These are phyloP conservation scores for Linurgus olivaceus DNA, from an alignment of 2,797 vertebrate genomes.

Conservation along the genomic window DNA sequence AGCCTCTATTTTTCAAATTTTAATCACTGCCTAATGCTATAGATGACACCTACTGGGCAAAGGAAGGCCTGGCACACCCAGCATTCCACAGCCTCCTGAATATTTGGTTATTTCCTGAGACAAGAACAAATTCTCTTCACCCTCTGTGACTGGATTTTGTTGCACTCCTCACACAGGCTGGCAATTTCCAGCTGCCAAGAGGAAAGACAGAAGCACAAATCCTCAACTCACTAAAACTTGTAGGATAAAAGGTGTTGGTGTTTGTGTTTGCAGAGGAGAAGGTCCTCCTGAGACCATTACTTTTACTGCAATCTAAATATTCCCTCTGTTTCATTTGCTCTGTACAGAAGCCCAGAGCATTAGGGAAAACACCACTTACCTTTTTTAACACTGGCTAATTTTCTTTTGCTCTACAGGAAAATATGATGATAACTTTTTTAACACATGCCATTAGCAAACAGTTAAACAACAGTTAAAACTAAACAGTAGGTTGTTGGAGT, in stretches of 20 bases:
- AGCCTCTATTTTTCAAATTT: background rate
- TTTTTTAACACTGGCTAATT: background rate
- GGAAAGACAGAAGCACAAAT: background rate
- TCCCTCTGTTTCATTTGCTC: background rate
- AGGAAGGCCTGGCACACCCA: background rate
- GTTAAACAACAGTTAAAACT: background rate
- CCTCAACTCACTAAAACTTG: background rate
- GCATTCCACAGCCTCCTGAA: background rate
- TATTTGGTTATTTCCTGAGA: background rate
- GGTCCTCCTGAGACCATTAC: background rate
- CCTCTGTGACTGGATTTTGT: background rate
- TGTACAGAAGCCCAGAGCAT: background rate
- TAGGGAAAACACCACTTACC: background rate
- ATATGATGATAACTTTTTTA: background rate
- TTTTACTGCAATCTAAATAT: background rate
- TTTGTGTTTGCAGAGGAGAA: background rate
- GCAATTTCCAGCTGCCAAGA: background rate
- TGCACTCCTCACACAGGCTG: background rate
- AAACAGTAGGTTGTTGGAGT: background rate
- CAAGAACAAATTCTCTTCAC: background rate
- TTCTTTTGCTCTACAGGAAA: background rate
- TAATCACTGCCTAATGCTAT: background rate
- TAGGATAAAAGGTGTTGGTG: background rate
- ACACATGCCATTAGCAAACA: background rate
- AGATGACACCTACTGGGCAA: constrained; percentile 57